Evolutionary conservation across 2,113 vertebrate genomes (phyloP).

Genomic region (Pimephales promelas): DNA sequence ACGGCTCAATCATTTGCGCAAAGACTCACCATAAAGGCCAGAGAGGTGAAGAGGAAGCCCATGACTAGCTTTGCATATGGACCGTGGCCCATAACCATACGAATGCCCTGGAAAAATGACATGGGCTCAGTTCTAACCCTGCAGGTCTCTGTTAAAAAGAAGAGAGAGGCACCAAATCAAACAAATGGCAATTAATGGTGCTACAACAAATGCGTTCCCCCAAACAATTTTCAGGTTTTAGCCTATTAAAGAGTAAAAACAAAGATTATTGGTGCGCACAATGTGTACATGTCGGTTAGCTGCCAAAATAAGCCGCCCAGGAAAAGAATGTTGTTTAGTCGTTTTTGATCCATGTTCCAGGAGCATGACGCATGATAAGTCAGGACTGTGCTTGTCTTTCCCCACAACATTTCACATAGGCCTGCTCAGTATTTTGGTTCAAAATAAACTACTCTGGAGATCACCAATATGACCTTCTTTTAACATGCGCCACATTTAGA

Average conservation of each 20-base stretch:
- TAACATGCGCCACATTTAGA: neutral
- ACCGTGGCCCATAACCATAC: conserved; percentile 84
- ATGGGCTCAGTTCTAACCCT: conserved; percentile 69
- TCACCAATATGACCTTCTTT: neutral
- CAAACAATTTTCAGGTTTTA: neutral
- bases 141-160: conserved; percentile 70
- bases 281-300: neutral
- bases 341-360: neutral
- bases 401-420: neutral
- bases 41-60: conserved; percentile 92
- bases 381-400: neutral
- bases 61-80: conserved; percentile 89
- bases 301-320: neutral
- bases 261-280: neutral
- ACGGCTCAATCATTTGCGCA: neutral
- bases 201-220: neutral
- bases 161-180: neutral
- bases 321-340: neutral
- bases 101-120: conserved; percentile 85
- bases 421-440: neutral
- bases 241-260: neutral
- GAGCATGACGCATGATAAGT: neutral
- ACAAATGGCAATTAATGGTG: neutral
- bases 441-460: neutral
- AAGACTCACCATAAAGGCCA: conserved; percentile 91